Conservation (phyloP, 2,888 invertebrate species). For the Callimorpha dominula region DNA sequence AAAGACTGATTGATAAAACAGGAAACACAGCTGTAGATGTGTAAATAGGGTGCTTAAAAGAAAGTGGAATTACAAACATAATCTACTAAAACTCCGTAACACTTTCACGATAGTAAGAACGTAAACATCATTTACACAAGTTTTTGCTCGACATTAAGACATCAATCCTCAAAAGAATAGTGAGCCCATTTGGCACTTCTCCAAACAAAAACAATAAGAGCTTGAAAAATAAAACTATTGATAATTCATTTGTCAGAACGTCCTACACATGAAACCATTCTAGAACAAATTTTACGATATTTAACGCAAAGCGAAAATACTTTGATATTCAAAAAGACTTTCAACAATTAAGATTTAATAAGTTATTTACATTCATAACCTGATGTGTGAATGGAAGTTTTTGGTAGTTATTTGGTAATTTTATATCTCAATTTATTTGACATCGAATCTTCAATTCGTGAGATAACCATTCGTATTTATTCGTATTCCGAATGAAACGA, state of each 20-base stretch:
- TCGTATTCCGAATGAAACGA: not conserved
- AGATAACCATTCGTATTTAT: constrained; percentile 4
- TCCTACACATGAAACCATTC: constrained; percentile 24
- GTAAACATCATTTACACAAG: constrained; percentile 64
- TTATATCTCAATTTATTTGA: not conserved
- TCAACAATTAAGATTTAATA: constrained; percentile 1
- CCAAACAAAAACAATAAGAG: constrained; percentile 76
- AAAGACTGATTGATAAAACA: too few relatives aligned
- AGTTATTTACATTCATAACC: constrained; percentile 6
- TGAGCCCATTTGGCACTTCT: constrained; percentile 73
- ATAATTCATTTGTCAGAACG: constrained; percentile 61
- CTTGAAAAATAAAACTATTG: constrained; percentile 68
- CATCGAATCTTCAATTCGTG: not conserved
- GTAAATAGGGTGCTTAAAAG: not conserved
- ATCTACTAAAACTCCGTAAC: not conserved
- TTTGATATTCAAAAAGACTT: not conserved
- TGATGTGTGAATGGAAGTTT: not conserved
- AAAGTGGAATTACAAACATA: not conserved
- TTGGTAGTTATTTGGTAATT: not conserved
- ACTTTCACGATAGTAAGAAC: constrained; percentile 53
- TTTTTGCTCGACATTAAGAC: constrained; percentile 65
- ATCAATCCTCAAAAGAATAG: constrained; percentile 72
- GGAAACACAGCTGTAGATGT: not conserved
- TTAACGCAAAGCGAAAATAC: not conserved
- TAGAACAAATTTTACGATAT: constrained; percentile 4